Percentiles rank a stretch among this genome's conserved stretches.
Conservation (phyloP, 2,888 invertebrate species). For the Cynaeus angustus region DNA sequence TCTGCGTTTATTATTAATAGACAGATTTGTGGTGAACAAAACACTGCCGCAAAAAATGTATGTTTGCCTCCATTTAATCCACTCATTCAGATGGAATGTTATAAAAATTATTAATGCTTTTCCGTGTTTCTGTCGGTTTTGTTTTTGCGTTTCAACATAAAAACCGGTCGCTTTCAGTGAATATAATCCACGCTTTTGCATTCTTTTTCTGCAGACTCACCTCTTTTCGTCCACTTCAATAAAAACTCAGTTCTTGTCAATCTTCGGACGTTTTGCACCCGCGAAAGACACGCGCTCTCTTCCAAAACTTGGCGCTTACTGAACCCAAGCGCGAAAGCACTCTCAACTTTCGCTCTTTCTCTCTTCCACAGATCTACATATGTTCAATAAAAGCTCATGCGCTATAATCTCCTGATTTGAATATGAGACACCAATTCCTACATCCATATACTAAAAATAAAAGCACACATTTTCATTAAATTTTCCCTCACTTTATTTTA, state of each 20-base stretch:
- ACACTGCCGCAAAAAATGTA: no score
- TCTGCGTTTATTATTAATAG: no score
- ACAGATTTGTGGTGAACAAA: no score
- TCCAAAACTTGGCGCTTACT: slow-evolving; percentile 10
- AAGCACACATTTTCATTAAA: no score
- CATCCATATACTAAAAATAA: neutral
- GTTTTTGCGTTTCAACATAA: no score
- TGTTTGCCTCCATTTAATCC: no score
- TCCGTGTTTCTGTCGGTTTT: no score
- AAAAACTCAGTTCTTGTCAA: no score
- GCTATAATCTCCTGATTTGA: neutral
- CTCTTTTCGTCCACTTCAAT: neutral
- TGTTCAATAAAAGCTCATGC: slow-evolving; percentile 7
- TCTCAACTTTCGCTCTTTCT: slow-evolving; percentile 4
- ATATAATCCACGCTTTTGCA: no score
- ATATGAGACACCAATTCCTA: neutral
- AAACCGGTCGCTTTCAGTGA: no score
- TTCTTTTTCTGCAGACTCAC: neutral
- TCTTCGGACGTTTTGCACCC: neutral
- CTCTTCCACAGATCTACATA: neutral
- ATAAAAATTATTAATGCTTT: no score
- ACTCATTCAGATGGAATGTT: no score
- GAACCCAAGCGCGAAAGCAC: slow-evolving; percentile 9
- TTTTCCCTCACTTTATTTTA: neutral
- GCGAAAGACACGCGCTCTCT: slow-evolving; percentile 1